Evolutionary conservation across 2,888 invertebrate genomes (phyloP), one percentile per base, ranked within the genome.

Genomic region (Andricus quercusramuli): DNA sequence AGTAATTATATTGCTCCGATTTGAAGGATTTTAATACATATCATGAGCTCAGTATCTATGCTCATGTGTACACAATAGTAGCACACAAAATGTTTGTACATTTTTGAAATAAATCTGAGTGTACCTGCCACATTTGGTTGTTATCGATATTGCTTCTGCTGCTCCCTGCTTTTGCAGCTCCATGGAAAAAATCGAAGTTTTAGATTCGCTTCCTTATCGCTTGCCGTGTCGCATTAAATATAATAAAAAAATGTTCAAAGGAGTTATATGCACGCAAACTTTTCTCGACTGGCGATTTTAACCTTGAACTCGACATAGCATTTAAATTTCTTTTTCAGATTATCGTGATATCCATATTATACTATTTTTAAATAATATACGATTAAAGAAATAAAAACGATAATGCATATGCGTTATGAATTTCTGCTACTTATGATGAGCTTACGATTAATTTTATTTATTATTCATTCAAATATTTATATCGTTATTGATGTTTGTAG

Each of bases 141-240:
- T 62, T 80, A 65, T 41, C 56, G 74, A 77, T 77, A 25, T 59
- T 20, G 56, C 79, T 82, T 83, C 79, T 80, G 62, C 80, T 79
- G 79, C 74, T 77, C 81, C 83, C 79, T 84, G 82, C 82, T 84
- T 65, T 47, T 82, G 82, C 85, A 82, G 79, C 22, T 78, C 25
- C 77, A 25, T 32, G 13, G 37, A 80, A 80, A n/a, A n/a, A 81
- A 79, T 74, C 78, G 77, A 82, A 47, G 37, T 22, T 62, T 77
- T 62, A 77, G 78, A 78, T 74, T 80, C 79, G 82, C 84, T 84
- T 82, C 67, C 79, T 83, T 83, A 62, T 79, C 83, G 87, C 87
- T 88, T 87, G 85, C 81, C 86, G 85, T 86, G 85, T 85, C 25
- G 81, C 82, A 81, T 84, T 84, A 83, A 81, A 83, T 79, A 80